Percentiles rank a stretch among this genome's conserved stretches.
These are phyloP conservation scores for Tenebrio molitor DNA, from an alignment of 1,140 invertebrate species.

Conservation along the genomic window DNA sequence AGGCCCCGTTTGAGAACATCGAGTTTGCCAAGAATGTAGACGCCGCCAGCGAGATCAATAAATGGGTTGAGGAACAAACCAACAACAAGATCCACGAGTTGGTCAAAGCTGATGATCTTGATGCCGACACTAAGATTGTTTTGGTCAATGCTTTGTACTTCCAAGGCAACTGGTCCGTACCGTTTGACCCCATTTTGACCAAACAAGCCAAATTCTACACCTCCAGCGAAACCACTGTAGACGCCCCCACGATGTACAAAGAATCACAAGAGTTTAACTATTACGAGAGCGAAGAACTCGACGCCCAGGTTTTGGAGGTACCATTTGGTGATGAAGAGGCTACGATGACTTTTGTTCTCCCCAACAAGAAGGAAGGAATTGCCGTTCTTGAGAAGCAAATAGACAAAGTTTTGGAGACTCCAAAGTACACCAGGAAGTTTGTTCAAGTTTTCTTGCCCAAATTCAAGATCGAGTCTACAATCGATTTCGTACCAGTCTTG, in stretches of 20 bases:
- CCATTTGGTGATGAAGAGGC: slow-evolving; percentile 71
- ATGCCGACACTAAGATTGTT: slow-evolving; percentile 73
- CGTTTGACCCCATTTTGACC: slow-evolving; percentile 69
- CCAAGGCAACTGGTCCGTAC: slow-evolving; percentile 74
- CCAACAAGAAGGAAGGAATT: slow-evolving; percentile 73
- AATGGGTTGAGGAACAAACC: slow-evolving; percentile 80
- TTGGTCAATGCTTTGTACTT: slow-evolving; percentile 90
- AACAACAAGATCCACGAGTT: slow-evolving; percentile 80
- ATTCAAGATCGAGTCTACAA: slow-evolving; percentile 66
- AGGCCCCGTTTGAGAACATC: slow-evolving; percentile 69
- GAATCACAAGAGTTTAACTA: slow-evolving; percentile 69
- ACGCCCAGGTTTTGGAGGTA: slow-evolving; percentile 71
- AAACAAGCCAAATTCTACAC: slow-evolving; percentile 67
- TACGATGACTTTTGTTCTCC: slow-evolving; percentile 76
- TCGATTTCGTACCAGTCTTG: slow-evolving; percentile 63
- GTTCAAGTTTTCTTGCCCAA: slow-evolving; percentile 65
- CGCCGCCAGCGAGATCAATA: slow-evolving; percentile 73
- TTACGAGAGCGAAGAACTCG: slow-evolving; percentile 67
- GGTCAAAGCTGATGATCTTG: slow-evolving; percentile 71
- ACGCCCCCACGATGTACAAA: slow-evolving; percentile 75
- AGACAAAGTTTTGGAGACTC: slow-evolving; percentile 51
- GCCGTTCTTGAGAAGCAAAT: slow-evolving; percentile 56
- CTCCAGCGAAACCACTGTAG: slow-evolving; percentile 61
- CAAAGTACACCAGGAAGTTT: slow-evolving; percentile 48
- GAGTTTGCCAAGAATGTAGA: slow-evolving; percentile 68